Evolutionary conservation across 2,113 vertebrate genomes (phyloP), one percentile per base, ranked within the genome.

Genomic region (Misgurnus mizolepis): DNA sequence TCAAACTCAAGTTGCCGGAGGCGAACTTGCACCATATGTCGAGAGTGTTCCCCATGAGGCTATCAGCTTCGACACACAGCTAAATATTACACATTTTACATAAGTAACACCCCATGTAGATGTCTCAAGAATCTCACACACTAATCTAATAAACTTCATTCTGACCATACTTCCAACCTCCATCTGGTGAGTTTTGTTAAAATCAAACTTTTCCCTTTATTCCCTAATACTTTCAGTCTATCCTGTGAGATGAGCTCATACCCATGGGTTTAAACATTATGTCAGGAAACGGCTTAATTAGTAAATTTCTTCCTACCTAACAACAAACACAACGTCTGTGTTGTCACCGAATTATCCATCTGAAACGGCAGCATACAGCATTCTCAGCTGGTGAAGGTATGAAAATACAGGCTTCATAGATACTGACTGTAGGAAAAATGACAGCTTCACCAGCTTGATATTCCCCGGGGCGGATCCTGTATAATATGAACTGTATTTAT

Each of bases 251-350:
- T 53, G 17, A 61, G 62, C 0, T 17, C 34, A 39, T 45, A 45
- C n/a, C 69, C 27, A 6, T 53, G 60, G 78, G 67, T 55, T 61
- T 17, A 8, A 15, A 64, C 67, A 64, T 60, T 39, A 60, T 73
- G 60, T 65, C 67, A 50, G 75, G 34, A 34, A 71, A 70, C 12
- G 11, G 39, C 73, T 78, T 81, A 84, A 78, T 84, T 78, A 68
- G 67, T 61, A 34, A 8, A 66, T 61, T 76, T 84, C 74, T 61
- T 72, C 61, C 60, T 8, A 22, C 18, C 10, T 69, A 58, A 61
- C 53, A 65, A 74, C 62, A 34, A 76, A 67, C 80, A 43, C 76
- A 65, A 81, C 61, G 34, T 69, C 45, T 69, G 73, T 39, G 45
- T 80, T 79, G 68, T 72, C 83, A 77, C 15, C 39, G 49, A 67